phyloP scores from a whole-genome alignment of 1,140 invertebrate species.

The Drosophila pseudoananassae region DNA sequence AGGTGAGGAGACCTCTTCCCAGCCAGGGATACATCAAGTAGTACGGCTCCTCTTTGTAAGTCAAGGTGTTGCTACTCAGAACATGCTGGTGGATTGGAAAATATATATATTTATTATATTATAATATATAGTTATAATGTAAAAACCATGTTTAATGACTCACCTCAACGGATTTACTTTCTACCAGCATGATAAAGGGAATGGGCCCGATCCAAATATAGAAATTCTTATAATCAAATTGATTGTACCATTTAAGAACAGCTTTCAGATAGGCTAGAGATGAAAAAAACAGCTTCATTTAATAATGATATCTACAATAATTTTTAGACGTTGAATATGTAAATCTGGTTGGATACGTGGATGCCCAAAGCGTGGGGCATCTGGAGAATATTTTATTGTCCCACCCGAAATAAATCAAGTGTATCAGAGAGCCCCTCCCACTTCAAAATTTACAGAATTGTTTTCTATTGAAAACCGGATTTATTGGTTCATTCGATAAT shows the following conservation, averaged over 20 bases:
- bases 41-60: neutral
- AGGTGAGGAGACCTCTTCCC: conserved; percentile 1
- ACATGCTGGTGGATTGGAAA: neutral
- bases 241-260: neutral
- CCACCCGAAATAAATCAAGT: conserved; percentile 10
- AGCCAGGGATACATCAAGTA: neutral
- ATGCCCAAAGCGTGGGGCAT: conserved; percentile 5
- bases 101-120: neutral
- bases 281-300: neutral
- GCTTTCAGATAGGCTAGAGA: neutral
- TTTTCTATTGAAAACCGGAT: conserved; percentile 29
- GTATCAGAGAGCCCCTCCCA: neutral
- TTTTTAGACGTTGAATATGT: neutral
- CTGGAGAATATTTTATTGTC: neutral
- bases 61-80: neutral
- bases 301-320: neutral
- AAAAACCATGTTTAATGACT: neutral
- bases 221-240: neutral
- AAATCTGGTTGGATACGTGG: neutral
- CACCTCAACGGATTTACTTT: neutral
- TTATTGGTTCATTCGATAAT: conserved; percentile 33
- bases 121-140: too few relatives aligned
- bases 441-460: neutral
- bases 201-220: neutral
- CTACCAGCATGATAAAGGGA: neutral